phyloP scores from a whole-genome alignment of 2,888 invertebrate species.

The Acleris sparsana region DNA sequence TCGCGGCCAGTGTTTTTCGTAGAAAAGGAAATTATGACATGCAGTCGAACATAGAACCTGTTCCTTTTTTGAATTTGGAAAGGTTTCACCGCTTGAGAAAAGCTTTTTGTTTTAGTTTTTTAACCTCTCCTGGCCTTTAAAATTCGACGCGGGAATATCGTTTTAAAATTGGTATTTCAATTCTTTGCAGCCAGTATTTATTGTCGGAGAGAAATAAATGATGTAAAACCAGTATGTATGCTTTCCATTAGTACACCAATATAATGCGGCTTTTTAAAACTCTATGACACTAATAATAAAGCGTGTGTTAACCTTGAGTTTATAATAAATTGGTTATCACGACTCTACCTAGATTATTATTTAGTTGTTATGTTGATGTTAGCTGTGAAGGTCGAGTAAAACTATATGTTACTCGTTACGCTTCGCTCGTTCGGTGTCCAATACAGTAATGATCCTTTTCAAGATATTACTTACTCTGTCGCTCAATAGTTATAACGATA shows the following conservation, averaged over 20 bases:
- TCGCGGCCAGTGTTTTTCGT: background rate
- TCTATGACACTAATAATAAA: no score
- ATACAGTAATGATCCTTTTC: conserved; percentile 23
- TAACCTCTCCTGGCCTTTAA: conserved; percentile 21
- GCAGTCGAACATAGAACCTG: no score
- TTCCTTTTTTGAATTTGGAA: no score
- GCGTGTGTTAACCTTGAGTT: no score
- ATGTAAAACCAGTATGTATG: conserved; percentile 7
- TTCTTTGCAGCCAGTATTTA: background rate
- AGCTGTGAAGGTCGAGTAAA: conserved; percentile 18
- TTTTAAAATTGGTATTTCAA: conserved; percentile 9
- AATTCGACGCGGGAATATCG: background rate
- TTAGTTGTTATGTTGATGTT: conserved; percentile 2
- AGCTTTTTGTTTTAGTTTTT: background rate
- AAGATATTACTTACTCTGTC: conserved; percentile 3
- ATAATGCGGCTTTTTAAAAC: no score
- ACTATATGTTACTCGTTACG: conserved; percentile 18
- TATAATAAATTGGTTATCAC: no score
- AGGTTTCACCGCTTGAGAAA: conserved; percentile 13
- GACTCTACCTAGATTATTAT: background rate
- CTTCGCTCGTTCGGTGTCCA: conserved; percentile 16
- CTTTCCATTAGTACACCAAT: conserved; percentile 5
- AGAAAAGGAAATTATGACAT: background rate
- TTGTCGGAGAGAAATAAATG: background rate
- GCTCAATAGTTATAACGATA: no score